Base-by-base conservation (phyloP, 1,140 invertebrate genomes). In the Drosophila funebris region DNA sequence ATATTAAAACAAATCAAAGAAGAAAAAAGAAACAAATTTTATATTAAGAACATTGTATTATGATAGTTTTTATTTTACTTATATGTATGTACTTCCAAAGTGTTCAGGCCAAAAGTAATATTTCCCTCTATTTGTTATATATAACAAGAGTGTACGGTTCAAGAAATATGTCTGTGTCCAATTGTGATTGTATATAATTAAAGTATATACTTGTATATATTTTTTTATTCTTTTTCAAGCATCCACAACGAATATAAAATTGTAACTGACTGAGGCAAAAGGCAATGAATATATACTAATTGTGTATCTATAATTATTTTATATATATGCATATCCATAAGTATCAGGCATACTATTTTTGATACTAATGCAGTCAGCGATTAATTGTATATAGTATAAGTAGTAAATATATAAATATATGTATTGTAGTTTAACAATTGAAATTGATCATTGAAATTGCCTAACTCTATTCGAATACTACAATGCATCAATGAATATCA, bases 71-170 rank as follows among this genome's bases (percentile, higher is more conserved):
- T 36, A 36, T 13, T 50, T n/a, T 16, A 29, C 11, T 31, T 33
- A 31, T 62, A 53, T 67, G 41, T 62, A 73, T 66, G 62, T 73
- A 83, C 82, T 85, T 82, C 82, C 82, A 85, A 85, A 85, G 82
- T 85, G 82, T 85, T 85, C 82, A 85, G 81, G 78, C 82, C 82
- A 85, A 87, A 87, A 87, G 74, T 82, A 75, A 78, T 66, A 67
- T 60, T 52, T 46, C 61, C 61, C 54, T 63, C 76, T 57, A 63
- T 44, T 70, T 53, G 52, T 61, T 64, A 60, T 27, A 9, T 56
- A 54, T 57, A 54, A 52, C 18, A 7, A 48, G 44, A 46, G 24
- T 41, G 22, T 67, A 53, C 29, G 50, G 8, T 37, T 39, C 18
- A 37, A 24, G 18, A 46, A 48, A 48, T 66, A 66, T 61, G 20